Evolutionary conservation across 2,797 vertebrate species (phyloP), one percentile per base, ranked within the genome.

Genomic region (Cynopterus sphinx): DNA sequence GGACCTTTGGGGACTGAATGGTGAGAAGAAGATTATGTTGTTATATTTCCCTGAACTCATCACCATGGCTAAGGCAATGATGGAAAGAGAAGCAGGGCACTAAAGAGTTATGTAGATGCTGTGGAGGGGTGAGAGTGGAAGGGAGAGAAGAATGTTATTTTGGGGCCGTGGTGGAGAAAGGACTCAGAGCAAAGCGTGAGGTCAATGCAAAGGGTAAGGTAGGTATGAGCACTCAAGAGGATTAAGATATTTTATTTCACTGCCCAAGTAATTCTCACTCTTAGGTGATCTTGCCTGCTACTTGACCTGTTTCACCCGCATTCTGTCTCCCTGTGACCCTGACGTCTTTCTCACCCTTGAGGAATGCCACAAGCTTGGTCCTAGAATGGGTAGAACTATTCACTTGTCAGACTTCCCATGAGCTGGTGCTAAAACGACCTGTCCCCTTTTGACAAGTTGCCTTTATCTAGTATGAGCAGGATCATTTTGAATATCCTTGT

Each of bases 401-500:
- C 84, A 26, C 79, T 93, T 87, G 71, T 95, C 96, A 96, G 49
- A 28, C 61, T 91, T 96, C 67, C 84, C 9, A 10, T 4, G 67
- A 82, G 84, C 79, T 24, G 71, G 68, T 77, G 61, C 91, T 67
- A 87, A 7, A 94, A 93, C 41, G 5, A 39, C 91, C 33, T 65
- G 6, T 51, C 19, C 55, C n/a, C 81, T 73, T 92, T 78, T 97
- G 98, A 98, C 98, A 97, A 97, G 97, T 94, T 43, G 67, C 90
- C 92, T 97, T 98, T 88, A 90, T 59, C 12, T 73, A 70, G 79
- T 1, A 26, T 49, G 59, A 33, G 17, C 16, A 0, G 97, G 97
- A 96, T 98, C 95, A 95, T 98, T 97, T 65, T 96, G 96, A 97
- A 91, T 96, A 92, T 97, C 98, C 96, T 96, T 97, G 98, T 97